Base-by-base conservation (phyloP, 1,140 invertebrate genomes). In the Choristoneura fumiferana region DNA sequence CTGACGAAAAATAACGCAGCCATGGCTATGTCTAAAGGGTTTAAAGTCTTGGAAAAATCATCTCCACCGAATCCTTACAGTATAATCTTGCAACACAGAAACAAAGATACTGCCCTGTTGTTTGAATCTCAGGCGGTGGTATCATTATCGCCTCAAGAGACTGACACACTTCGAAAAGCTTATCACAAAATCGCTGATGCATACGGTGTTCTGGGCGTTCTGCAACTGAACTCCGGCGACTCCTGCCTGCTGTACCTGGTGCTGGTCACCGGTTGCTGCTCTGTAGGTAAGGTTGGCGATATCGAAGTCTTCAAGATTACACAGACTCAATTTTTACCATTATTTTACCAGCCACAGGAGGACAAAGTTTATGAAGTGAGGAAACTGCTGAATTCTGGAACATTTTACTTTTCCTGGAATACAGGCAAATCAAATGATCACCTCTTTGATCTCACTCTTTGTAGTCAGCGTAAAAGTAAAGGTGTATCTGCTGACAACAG, bases 261-360 rank as follows among this genome's bases (percentile, higher is more conserved):
- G 3, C 91, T 98, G 67, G 95, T 99, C n/a, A 98, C 96, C 4
- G 96, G 97, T 5, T 98, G 97, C 83, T 94, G 97, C 62, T 98
- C 97, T 1, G 94, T 98, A 59, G 98, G 97, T 8, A 99, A 98
- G 91, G 95, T 99, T 43, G 93, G 93, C 10, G 96, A 98, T 68
- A 94, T 95, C 4, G 98, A 99, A 91, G 94, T 99, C 15, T 99
- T 98, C 85, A 92, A 96, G 65, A 95, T 99, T 38, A 98, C 96
- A 0, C 96, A 97, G 79, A 96, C 96, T 0, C 93, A 94, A 70
- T 97, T 98, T 81, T 90, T 98, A 1, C 96, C 97, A 2, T 87
- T 99, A 43, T 93, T 95, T 76, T 95, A 96, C 78, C 93, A 94
- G 63, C 92, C 94, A 57, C 92, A 93, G 29, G 92, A 91, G 9